Conservation (phyloP, 2,797 vertebrate species). For the Orientallactaga sibirica region DNA sequence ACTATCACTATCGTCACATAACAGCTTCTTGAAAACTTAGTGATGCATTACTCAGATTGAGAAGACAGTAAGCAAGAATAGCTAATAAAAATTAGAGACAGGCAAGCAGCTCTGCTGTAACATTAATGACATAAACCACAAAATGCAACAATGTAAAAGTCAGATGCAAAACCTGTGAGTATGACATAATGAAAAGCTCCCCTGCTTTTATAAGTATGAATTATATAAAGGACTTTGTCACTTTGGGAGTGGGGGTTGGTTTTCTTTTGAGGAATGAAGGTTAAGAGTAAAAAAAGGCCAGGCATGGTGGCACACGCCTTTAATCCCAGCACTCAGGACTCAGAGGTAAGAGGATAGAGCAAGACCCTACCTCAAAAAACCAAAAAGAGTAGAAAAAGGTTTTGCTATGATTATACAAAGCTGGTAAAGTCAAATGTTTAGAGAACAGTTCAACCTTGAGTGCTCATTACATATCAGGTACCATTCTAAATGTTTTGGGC, state of each 20-base stretch:
- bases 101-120: conserved; percentile 40
- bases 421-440: conserved; percentile 56
- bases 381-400: neutral
- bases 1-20: conserved; percentile 41
- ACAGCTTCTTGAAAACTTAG: conserved; percentile 64
- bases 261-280: neutral
- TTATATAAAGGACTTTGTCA: neutral
- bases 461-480: conserved; percentile 17
- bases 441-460: conserved; percentile 31
- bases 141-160: conserved; percentile 57
- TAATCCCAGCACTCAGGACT: too few relatives aligned
- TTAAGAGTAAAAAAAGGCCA: conserved; percentile 40
- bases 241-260: neutral
- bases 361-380: too few relatives aligned
- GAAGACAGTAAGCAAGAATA: conserved; percentile 42
- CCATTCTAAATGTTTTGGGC: conserved; percentile 7
- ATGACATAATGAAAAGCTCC: conserved; percentile 51
- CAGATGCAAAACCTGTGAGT: conserved; percentile 61
- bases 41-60: conserved; percentile 14
- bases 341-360: too few relatives aligned
- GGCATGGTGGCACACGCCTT: too few relatives aligned
- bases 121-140: conserved; percentile 32
- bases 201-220: neutral
- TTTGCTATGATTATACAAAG: conserved; percentile 40
- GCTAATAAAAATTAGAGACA: conserved; percentile 60